Base-by-base conservation (phyloP, 2,113 vertebrate species). In the Apodemus speciosus region DNA sequence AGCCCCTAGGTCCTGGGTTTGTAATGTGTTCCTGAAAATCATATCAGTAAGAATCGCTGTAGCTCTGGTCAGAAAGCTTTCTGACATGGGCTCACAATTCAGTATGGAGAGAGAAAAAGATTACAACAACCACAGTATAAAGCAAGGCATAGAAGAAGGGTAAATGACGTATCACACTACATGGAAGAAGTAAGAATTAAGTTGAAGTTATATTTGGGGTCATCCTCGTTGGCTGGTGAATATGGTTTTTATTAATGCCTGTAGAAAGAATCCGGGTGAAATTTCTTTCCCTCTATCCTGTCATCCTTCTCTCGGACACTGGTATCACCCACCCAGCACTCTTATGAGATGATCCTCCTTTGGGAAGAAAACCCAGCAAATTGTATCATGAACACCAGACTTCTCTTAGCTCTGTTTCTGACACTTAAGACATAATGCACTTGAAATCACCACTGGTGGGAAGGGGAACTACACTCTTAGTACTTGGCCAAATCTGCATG, bases 401-500 rank as follows among this genome's bases (percentile, higher is more conserved):
- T 5, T n/a, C 58, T 21, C 32, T 46, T 83, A 32, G 43, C 4
- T 56, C 20, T 20, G 32, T 43, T 25, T 89, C 10, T 9, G 6
- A 49, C 58, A 40, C 9, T 40, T 30, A 35, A 90, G 83, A 85
- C 38, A 72, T 3, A 30, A 68, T 62, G 21, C 35, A 30, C 46
- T 85, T 18, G 62, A 3, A 90, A 35, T 20, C 20, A 69, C 60
- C 69, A 77, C 11, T 53, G 71, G 15, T 27, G 43, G 49, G 2
- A 32, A 85, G 53, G 1, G 35, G 3, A 4, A 1, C 11, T 11
- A 62, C 15, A 21, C 35, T n/a, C 62, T 92, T 69, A 53, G 9
- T 56, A 75, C 38, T 69, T 92, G 75, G 35, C 38, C 75, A 93
- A 83, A 77, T 72, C 9, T 14, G 88, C 85, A 85, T 62, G 38